A percentile compares a stretch with the other conserved stretches of the same genome.
Evolutionary conservation across 2,113 vertebrate species (phyloP).

Genomic region (Grus americana): DNA sequence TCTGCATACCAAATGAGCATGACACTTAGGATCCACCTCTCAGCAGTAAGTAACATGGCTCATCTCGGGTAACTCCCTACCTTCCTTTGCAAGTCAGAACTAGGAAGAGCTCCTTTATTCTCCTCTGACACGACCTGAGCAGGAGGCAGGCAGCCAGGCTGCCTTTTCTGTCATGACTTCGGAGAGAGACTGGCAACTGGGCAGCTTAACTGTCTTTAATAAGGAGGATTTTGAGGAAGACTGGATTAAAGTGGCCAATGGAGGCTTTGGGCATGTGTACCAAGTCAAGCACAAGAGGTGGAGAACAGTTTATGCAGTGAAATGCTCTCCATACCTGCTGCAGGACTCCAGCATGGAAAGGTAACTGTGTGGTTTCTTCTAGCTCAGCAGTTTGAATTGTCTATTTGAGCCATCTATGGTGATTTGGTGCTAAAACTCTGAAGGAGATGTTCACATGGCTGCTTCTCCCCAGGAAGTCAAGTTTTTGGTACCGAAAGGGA

Average conservation of each 20-base stretch:
- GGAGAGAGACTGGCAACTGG: not conserved
- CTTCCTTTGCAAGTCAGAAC: not conserved
- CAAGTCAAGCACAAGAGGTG: constrained; percentile 80
- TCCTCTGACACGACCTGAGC: not conserved
- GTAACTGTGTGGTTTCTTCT: not conserved
- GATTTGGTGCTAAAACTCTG: not conserved
- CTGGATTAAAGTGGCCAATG: constrained; percentile 78
- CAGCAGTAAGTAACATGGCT: not conserved
- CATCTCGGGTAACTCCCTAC: not conserved
- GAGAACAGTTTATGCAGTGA: constrained; percentile 78
- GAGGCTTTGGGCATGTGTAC: constrained; percentile 82
- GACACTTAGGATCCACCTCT: not conserved
- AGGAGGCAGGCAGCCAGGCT: not conserved
- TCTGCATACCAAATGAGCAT: not conserved
- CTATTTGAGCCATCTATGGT: rapidly evolving
- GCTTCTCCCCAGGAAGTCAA: not conserved
- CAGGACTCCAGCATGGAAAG: constrained; percentile 70
- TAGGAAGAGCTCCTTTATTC: not conserved
- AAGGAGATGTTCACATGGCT: not conserved
- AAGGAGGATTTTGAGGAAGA: constrained; percentile 83
- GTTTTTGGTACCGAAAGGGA: not conserved
- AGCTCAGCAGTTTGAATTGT: not conserved
- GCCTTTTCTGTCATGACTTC: not conserved
- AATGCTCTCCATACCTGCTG: constrained; percentile 69
- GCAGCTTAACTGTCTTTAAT: constrained; percentile 70